A percentile compares a stretch with the other conserved stretches of the same genome.
Conservation (phyloP, 2,113 vertebrate species). For the Bos indicus region DNA sequence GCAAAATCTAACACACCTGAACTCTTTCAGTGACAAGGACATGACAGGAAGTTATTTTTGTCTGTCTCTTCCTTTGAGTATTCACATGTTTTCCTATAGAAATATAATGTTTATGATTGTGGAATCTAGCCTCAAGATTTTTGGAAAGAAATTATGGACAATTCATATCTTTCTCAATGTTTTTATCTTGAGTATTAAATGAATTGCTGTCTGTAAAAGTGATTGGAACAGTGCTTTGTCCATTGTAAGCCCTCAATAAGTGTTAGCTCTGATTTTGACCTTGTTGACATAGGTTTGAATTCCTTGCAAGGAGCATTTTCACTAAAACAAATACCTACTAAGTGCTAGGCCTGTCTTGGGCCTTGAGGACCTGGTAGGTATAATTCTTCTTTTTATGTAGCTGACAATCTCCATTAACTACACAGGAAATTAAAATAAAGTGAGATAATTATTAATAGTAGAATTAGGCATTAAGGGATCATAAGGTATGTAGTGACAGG, state of each 20-base stretch:
- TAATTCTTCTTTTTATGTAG: background rate
- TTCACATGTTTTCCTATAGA: background rate
- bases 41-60: background rate
- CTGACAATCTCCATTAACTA: background rate
- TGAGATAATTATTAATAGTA: background rate
- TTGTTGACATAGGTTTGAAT: background rate
- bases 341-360: background rate
- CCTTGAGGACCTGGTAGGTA: background rate
- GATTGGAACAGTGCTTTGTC: background rate
- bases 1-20: background rate
- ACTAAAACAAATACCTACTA: background rate
- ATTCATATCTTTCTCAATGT: background rate
- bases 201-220: background rate
- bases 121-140: background rate
- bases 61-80: background rate
- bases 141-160: background rate
- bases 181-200: slow-evolving; percentile 11
- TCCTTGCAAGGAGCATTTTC: background rate
- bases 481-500: background rate
- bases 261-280: background rate
- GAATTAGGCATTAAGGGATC: background rate
- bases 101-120: background rate
- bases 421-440: background rate
- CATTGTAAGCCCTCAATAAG: background rate
- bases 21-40: background rate